phyloP scores from a whole-genome alignment of 2,888 invertebrate genomes.

The Zele albiditarsus region DNA sequence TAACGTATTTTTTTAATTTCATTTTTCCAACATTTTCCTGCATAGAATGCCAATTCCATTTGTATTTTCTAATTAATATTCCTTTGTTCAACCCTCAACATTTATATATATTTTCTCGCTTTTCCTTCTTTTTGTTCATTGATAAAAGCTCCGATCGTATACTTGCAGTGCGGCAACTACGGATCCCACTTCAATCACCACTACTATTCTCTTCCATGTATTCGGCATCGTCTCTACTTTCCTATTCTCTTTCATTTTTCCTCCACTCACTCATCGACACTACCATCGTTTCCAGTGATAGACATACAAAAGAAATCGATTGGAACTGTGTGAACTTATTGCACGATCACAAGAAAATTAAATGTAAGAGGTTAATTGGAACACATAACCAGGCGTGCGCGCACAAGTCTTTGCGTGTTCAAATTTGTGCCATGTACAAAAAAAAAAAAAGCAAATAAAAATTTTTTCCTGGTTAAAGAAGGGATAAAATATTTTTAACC shows the following conservation, averaged over 20 bases:
- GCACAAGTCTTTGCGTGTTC: slow-evolving; percentile 53
- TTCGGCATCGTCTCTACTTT: not conserved
- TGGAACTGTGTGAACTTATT: slow-evolving; percentile 22
- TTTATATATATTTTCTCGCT: slow-evolving; percentile 13
- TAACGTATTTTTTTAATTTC: not conserved
- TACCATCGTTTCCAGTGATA: slow-evolving; percentile 5
- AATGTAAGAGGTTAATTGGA: slow-evolving; percentile 63
- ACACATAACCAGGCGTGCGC: slow-evolving; percentile 58
- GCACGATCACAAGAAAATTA: slow-evolving; percentile 43
- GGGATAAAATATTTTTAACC: slow-evolving; percentile 30
- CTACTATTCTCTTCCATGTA: not conserved
- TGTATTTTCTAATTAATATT: slow-evolving; percentile 9
- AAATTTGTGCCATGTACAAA: slow-evolving; percentile 37
- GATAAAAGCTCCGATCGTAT: slow-evolving; percentile 35
- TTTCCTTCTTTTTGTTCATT: slow-evolving; percentile 4
- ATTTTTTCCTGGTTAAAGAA: not conserved
- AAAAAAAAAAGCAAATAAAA: slow-evolving; percentile 12
- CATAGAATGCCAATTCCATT: not conserved
- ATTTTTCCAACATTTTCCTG: not conserved
- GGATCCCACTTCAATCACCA: slow-evolving; percentile 14
- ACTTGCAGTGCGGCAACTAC: slow-evolving; percentile 12
- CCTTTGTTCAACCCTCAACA: not conserved
- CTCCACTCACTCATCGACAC: not conserved
- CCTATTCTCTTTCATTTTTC: slow-evolving; percentile 1
- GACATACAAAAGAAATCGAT: slow-evolving; percentile 40